Evolutionary conservation across 2,888 invertebrate species (phyloP).

Genomic region (Archips xylosteana): DNA sequence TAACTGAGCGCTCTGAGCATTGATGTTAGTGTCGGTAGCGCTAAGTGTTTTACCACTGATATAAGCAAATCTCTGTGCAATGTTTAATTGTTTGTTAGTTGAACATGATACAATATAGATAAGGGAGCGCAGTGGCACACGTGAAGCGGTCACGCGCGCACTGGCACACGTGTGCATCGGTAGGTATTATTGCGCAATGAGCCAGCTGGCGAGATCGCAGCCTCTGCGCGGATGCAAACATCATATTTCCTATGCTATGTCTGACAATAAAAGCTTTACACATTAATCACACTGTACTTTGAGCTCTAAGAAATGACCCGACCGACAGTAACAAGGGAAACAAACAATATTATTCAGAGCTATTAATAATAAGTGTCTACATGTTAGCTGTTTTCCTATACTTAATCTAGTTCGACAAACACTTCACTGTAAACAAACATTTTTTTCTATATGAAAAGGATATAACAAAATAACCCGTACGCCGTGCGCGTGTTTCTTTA

Average conservation of each 20-base stretch:
- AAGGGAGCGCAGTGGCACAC: conserved; percentile 45
- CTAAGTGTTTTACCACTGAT: neutral
- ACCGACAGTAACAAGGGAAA: neutral
- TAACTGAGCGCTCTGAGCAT: neutral
- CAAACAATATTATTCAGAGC: neutral
- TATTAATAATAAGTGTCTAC: neutral
- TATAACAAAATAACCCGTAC: neutral
- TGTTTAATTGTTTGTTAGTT: conserved; percentile 26
- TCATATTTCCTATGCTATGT: conserved; percentile 53
- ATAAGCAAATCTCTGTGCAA: neutral
- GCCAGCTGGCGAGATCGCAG: conserved; percentile 64
- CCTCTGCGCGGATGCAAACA: conserved; percentile 51
- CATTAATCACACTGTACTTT: neutral
- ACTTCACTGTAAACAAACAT: neutral
- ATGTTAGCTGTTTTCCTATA: neutral
- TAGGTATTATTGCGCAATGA: conserved; percentile 66
- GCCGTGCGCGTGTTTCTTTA: neutral
- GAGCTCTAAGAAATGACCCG: neutral
- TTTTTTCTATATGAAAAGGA: neutral
- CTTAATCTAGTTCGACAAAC: neutral
- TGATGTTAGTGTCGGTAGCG: neutral
- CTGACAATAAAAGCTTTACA: conserved; percentile 26
- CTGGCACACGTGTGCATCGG: conserved; percentile 64
- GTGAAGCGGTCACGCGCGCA: conserved; percentile 56
- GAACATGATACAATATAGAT: conserved; percentile 27